Percentiles rank a stretch among this genome's conserved stretches.
These are phyloP conservation scores for Microtus pennsylvanicus DNA, from an alignment of 2,113 vertebrate species.

Conservation along the genomic window DNA sequence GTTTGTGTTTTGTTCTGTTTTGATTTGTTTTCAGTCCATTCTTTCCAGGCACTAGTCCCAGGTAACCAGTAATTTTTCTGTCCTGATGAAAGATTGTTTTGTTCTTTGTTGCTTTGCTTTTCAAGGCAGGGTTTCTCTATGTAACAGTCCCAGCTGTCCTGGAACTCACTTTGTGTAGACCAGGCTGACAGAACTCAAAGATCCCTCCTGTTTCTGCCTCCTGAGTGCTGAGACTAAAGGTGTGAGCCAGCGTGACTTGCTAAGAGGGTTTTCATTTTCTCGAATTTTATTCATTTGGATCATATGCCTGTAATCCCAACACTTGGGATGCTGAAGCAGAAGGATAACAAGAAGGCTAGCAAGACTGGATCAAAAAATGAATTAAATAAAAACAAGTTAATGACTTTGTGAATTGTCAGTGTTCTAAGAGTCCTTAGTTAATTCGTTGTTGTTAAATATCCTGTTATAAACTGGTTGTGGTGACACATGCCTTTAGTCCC, in stretches of 20 bases:
- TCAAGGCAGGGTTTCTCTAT: background rate
- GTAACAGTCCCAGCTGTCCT: background rate
- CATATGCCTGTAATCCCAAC: background rate
- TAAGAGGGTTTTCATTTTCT: conserved; percentile 24
- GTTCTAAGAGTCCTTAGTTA: background rate
- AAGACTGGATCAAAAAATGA: background rate
- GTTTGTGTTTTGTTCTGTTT: no score
- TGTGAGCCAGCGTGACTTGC: background rate
- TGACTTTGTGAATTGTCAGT: conserved; percentile 31
- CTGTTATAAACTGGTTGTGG: background rate
- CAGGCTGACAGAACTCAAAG: background rate
- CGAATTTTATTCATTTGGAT: conserved; percentile 6
- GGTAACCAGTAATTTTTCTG: conserved; percentile 17
- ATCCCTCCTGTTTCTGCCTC: background rate
- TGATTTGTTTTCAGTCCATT: no score
- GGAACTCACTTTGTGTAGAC: background rate
- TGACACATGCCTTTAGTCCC: background rate
- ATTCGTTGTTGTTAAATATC: conserved; percentile 12
- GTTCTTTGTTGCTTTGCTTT: background rate
- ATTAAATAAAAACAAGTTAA: background rate
- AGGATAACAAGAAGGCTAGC: background rate
- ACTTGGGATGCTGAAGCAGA: background rate
- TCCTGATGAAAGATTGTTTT: background rate
- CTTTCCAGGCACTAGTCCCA: no score
- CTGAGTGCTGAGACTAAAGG: background rate